These are phyloP conservation scores for Drosophila littoralis DNA, from an alignment of 1,140 invertebrate genomes.

Conservation along the genomic window DNA sequence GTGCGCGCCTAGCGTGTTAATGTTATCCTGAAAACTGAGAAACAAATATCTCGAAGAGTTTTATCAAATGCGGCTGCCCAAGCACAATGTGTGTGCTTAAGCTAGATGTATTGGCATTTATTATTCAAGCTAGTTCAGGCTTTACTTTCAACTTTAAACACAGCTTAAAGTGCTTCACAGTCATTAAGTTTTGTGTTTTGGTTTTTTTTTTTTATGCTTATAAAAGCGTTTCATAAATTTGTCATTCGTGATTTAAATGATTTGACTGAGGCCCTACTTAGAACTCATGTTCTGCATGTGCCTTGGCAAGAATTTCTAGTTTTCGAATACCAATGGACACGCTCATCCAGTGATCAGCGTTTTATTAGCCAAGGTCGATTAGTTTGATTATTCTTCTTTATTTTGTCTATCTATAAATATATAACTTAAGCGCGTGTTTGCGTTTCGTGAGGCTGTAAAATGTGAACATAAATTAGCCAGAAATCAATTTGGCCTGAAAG, in stretches of 20 bases:
- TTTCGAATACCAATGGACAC: slow-evolving; percentile 18
- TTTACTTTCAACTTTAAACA: slow-evolving; percentile 10
- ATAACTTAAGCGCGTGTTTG: slow-evolving; percentile 42
- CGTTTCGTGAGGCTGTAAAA: slow-evolving; percentile 44
- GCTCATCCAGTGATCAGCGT: slow-evolving; percentile 7
- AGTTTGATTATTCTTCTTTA: slow-evolving; percentile 6
- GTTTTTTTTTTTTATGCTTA: not conserved
- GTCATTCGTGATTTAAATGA: not conserved
- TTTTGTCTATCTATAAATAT: not conserved
- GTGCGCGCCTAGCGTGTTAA: slow-evolving; percentile 4
- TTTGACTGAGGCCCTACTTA: slow-evolving; percentile 9
- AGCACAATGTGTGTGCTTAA: not conserved
- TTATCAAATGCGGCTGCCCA: not conserved
- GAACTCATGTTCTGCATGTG: slow-evolving; percentile 22
- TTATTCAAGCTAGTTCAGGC: not conserved
- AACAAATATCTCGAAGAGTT: not conserved
- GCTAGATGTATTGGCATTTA: slow-evolving; percentile 26
- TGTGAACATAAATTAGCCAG: slow-evolving; percentile 59
- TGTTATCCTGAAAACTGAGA: not conserved
- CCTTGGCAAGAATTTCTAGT: slow-evolving; percentile 47
- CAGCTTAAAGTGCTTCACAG: slow-evolving; percentile 25
- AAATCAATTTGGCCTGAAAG: slow-evolving; percentile 46
- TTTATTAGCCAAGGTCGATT: slow-evolving; percentile 62
- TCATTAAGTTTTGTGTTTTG: not conserved
- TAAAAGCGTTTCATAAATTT: slow-evolving; percentile 17